These are phyloP conservation scores for Chiroxiphia lanceolata DNA, from an alignment of 2,797 vertebrate species.

Conservation along the genomic window DNA sequence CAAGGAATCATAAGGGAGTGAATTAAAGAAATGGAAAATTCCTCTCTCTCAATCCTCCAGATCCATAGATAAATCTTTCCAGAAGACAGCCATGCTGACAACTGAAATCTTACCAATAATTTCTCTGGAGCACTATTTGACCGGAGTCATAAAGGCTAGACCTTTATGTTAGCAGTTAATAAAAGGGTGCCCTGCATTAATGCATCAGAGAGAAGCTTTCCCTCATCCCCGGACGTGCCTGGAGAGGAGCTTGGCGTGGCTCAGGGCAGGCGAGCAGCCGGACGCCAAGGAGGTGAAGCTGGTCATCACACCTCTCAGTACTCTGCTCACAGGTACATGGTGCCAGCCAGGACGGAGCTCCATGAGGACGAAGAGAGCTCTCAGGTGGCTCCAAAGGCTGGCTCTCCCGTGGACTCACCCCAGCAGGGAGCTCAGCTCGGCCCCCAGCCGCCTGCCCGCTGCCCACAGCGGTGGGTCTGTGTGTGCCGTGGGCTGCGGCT, in stretches of 20 bases:
- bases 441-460: rapidly evolving
- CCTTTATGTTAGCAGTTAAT: not conserved
- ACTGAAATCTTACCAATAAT: not conserved
- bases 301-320: rapidly evolving
- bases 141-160: not conserved
- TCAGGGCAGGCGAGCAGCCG: rapidly evolving
- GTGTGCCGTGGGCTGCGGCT: rapidly evolving
- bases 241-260: not conserved
- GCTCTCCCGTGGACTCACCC: not conserved
- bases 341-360: not conserved
- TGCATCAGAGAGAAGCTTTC: not conserved
- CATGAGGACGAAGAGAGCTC: rapidly evolving
- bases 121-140: not conserved
- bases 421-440: not conserved
- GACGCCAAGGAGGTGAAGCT: not conserved
- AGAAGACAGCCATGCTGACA: not conserved
- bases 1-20: not conserved
- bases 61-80: not conserved
- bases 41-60: not conserved
- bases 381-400: not conserved
- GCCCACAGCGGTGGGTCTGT: no score
- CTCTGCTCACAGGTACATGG: rapidly evolving
- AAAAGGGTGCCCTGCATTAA: not conserved
- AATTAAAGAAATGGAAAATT: not conserved
- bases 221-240: not conserved